These are phyloP conservation scores for Phortica variegata DNA, from an alignment of 1,140 invertebrate species.

Conservation along the genomic window DNA sequence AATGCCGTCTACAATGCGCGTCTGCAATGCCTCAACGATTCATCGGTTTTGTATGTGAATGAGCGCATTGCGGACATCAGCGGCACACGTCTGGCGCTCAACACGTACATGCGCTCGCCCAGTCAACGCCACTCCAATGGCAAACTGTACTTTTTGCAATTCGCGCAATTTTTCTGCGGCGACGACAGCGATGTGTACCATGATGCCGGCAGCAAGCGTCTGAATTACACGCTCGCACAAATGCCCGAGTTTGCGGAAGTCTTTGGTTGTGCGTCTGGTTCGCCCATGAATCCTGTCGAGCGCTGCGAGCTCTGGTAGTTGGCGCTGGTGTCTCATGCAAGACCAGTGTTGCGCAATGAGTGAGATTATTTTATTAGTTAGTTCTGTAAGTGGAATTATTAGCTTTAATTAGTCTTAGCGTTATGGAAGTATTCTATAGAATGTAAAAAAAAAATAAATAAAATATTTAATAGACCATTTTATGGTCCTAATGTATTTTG, in stretches of 20 bases:
- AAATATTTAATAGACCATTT: too few species aligned
- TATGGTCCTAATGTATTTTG: too few species aligned
- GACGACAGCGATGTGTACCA: slow-evolving; percentile 66
- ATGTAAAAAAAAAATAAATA: too few species aligned
- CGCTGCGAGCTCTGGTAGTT: slow-evolving; percentile 83
- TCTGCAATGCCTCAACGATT: slow-evolving; percentile 29
- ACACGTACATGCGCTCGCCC: slow-evolving; percentile 24
- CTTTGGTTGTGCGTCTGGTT: slow-evolving; percentile 68
- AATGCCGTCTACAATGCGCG: slow-evolving; percentile 13
- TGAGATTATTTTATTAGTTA: too few species aligned
- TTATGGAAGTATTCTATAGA: too few species aligned
- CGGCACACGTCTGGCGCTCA: slow-evolving; percentile 36
- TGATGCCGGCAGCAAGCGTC: slow-evolving; percentile 74
- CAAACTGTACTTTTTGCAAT: slow-evolving; percentile 40
- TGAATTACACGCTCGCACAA: slow-evolving; percentile 80
- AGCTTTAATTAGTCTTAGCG: too few species aligned
- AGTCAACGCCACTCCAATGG: slow-evolving; percentile 15
- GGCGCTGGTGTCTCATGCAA: too few species aligned
- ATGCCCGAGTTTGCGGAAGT: slow-evolving; percentile 76
- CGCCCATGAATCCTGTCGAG: slow-evolving; percentile 76
- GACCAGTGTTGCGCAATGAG: too few species aligned
- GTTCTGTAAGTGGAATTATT: too few species aligned
- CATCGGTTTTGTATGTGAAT: slow-evolving; percentile 19
- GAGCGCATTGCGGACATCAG: slow-evolving; percentile 41
- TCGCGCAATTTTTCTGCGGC: slow-evolving; percentile 48